Evolutionary conservation across 92 coral and sea anemone species (phyloP), one percentile per base, ranked within the genome.

Genomic region (Phymanthus crucifer): DNA sequence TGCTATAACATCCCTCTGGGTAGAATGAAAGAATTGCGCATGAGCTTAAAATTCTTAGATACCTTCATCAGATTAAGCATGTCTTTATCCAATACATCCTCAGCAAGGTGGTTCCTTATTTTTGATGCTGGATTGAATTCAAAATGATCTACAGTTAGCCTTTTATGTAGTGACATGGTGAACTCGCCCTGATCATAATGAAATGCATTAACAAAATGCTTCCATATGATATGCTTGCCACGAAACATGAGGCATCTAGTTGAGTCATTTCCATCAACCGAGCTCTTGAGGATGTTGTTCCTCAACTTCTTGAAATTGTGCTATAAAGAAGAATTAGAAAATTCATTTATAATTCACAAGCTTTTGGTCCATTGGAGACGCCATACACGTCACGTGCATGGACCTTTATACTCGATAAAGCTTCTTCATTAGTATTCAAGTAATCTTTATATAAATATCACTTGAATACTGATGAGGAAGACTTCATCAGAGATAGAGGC

Each of bases 41-140:
- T n/a, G 7, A 32, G 34, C 34, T 12, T 8, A 69, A 13, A 0
- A 38, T 43, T 2, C 40, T 6, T 36, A n/a, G 4, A n/a, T 74
- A 82, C 90, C 91, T 73, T 47, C 87, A 87, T 73, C 0, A 87
- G 74, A 24, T 5, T 61, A 0, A 76, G 70, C 84, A 87, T 82
- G 4, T 40, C 65, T 10, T 72, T 85, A 36, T 80, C 91, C 6
- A 83, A 19, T 0, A 87, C 87, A 32, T 87, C 87, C 34, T 87
- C 90, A 10, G 90, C 90, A 0, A 87, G 40, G 36, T 77, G 76
- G 32, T 87, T 87, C 23, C 87, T 24, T 87, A 83, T 87, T 38
- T 78, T 87, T 2, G 76, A 24, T 6, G 87, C 72, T 5, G 91
- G 76, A 40, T 82, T 76, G 0, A 83, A 66, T 16, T 77, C 72